Evolutionary conservation across 2,113 vertebrate genomes (phyloP).

Genomic region (Pseudorasbora parva): DNA sequence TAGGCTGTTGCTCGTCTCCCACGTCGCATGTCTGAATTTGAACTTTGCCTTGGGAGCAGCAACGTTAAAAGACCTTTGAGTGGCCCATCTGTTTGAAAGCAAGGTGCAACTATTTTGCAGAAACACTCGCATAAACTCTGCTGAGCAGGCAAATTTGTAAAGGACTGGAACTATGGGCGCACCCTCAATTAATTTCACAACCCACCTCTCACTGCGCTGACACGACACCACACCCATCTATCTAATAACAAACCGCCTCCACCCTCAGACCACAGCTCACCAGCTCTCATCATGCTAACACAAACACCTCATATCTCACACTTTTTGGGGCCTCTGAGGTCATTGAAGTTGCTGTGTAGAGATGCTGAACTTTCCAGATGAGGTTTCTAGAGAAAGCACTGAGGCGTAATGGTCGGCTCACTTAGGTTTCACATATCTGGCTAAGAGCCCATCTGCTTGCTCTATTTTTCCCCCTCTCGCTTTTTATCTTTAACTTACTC

Average conservation of each 20-base stretch:
- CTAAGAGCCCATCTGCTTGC: conserved; percentile 39
- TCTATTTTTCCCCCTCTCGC: conserved; percentile 40
- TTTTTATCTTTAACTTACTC: conserved; percentile 42
- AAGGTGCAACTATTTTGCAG: conserved; percentile 32
- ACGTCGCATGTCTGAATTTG: conserved; percentile 35
- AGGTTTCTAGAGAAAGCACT: conserved; percentile 33
- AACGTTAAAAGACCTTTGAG: conserved; percentile 6
- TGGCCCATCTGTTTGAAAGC: conserved; percentile 58
- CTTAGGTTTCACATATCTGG: conserved; percentile 51
- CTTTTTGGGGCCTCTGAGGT: background rate
- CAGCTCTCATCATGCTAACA: conserved; percentile 6
- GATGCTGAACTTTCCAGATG: conserved; percentile 22
- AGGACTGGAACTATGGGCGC: conserved; percentile 67
- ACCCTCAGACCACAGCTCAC: conserved; percentile 6
- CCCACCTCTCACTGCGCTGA: conserved; percentile 56
- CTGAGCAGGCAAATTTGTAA: conserved; percentile 63
- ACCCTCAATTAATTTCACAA: conserved; percentile 74
- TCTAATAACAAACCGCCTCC: conserved; percentile 51
- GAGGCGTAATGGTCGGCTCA: conserved; percentile 37
- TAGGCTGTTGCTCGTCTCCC: conserved; percentile 45
- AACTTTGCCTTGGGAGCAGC: conserved; percentile 51
- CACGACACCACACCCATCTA: conserved; percentile 53
- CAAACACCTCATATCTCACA: conserved; percentile 1
- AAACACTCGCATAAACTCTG: conserved; percentile 63
- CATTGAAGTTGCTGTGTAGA: conserved; percentile 6